phyloP scores from a whole-genome alignment of 2,113 vertebrate genomes.

The Oreamnos americanus region DNA sequence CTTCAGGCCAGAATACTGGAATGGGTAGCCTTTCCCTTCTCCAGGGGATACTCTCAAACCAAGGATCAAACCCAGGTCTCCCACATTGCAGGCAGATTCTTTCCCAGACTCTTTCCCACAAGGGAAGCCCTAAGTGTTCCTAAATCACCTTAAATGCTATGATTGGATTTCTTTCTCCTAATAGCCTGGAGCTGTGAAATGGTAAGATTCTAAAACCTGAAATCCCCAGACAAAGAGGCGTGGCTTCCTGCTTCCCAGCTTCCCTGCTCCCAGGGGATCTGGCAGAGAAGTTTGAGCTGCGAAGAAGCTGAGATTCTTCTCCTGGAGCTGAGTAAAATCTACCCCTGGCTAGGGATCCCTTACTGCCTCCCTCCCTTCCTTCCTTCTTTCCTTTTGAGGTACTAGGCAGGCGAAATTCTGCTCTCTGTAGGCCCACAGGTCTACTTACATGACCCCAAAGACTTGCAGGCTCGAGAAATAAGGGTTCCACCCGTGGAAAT shows the following conservation, averaged over 20 bases:
- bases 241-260: neutral
- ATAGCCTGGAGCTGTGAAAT: neutral
- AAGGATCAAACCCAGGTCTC: neutral
- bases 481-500: neutral
- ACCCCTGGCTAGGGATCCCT: neutral
- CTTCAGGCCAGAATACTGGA: neutral
- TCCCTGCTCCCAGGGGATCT: neutral
- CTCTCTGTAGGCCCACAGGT: neutral
- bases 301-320: neutral
- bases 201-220: neutral
- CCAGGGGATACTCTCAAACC: neutral
- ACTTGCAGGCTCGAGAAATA: neutral
- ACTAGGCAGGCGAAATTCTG: neutral
- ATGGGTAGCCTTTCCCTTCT: neutral
- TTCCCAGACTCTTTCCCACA: neutral
- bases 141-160: neutral
- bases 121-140: neutral
- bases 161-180: neutral
- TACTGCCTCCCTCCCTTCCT: neutral
- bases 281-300: neutral
- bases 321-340: neutral
- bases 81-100: neutral
- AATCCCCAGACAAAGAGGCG: neutral
- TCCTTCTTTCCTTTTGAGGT: neutral
- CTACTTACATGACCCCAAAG: neutral